Conservation (phyloP, 2,113 vertebrate species). For the Chloebia gouldiae region DNA sequence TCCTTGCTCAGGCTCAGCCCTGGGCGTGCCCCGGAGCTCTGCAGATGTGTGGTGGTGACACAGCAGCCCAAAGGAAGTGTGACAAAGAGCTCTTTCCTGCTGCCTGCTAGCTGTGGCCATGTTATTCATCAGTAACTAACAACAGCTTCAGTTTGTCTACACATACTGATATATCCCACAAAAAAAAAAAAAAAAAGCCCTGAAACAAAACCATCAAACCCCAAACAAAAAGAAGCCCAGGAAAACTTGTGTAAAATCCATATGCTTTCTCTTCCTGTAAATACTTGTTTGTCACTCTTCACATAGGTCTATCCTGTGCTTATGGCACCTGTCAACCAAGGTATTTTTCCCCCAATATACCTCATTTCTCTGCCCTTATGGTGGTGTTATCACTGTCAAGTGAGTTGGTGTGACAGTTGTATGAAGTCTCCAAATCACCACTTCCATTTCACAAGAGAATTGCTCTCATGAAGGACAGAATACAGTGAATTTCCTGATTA, state of each 20-base stretch:
- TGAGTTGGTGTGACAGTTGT: background rate
- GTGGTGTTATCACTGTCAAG: background rate
- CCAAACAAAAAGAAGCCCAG: background rate
- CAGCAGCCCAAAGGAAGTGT: slow-evolving; percentile 2
- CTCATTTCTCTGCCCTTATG: background rate
- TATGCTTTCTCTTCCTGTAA: background rate
- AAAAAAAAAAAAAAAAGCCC: background rate
- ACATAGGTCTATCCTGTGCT: background rate
- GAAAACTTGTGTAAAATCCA: background rate
- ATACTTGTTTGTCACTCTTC: background rate
- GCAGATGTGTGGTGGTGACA: background rate
- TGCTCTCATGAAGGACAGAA: background rate
- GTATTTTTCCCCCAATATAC: accelerated
- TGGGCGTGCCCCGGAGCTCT: background rate
- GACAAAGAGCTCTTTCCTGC: slow-evolving; percentile 38
- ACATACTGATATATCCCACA: accelerated
- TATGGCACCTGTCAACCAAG: background rate
- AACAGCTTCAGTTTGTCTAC: background rate
- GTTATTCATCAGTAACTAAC: background rate
- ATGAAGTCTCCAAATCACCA: background rate
- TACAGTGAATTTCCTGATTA: background rate
- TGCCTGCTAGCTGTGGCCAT: background rate
- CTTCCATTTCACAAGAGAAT: background rate
- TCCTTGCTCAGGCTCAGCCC: accelerated
- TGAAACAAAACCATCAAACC: background rate